Evolutionary conservation across 2,113 vertebrate genomes (phyloP).

Genomic region (Meleagris gallopavo): DNA sequence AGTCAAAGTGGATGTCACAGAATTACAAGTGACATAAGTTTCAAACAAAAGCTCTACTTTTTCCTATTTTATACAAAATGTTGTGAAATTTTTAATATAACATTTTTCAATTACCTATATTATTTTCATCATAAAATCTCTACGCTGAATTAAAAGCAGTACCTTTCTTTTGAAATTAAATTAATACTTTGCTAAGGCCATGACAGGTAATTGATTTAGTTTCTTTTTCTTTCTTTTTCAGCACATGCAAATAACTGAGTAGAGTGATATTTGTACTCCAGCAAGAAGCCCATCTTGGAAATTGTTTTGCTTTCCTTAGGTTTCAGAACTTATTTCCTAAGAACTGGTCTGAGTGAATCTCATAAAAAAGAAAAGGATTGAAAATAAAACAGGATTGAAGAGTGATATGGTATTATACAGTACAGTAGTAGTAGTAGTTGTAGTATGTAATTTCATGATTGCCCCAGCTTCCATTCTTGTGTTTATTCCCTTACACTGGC

Average conservation of each 20-base stretch:
- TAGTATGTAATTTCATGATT: neutral
- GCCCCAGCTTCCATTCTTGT: neutral
- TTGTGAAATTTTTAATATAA: neutral
- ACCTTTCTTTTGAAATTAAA: neutral
- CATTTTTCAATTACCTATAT: neutral
- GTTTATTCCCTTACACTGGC: neutral
- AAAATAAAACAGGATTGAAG: neutral
- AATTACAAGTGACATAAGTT: neutral
- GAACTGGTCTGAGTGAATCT: neutral
- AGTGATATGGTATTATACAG: neutral
- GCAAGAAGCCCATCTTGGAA: neutral
- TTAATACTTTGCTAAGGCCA: neutral
- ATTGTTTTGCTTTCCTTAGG: neutral
- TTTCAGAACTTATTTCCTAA: neutral
- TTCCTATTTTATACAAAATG: neutral
- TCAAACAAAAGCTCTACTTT: neutral
- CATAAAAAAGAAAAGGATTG: neutral
- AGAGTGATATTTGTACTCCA: neutral
- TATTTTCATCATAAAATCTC: neutral
- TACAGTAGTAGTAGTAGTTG: neutral
- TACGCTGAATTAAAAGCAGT: neutral
- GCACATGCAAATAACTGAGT: neutral
- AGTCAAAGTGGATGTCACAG: neutral
- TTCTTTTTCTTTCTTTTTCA: neutral
- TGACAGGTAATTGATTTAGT: neutral